Percentiles rank a stretch among this genome's conserved stretches.
Conservation (phyloP, 37 sponge, comb jelly and placozoan species). For the Beroe ovata region DNA sequence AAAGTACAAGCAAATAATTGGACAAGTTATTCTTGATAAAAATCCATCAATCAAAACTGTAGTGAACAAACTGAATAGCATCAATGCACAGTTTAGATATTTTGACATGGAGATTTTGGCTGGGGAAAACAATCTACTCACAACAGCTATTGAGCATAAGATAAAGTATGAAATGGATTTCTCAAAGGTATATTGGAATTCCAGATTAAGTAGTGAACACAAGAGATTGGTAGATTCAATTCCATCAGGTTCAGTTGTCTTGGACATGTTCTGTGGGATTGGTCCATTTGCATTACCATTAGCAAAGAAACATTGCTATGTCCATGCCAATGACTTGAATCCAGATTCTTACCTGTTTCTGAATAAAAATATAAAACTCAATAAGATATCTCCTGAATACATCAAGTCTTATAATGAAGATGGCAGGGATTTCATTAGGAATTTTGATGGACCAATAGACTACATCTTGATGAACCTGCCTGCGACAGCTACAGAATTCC, state of each 20-base stretch:
- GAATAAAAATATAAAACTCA: conserved; percentile 75
- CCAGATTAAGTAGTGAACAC: conserved; percentile 86
- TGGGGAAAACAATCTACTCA: conserved; percentile 74
- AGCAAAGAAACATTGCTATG: conserved; percentile 79
- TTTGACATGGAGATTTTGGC: conserved; percentile 89
- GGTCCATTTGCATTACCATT: conserved; percentile 96
- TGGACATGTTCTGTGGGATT: conserved; percentile 98
- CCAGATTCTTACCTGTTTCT: conserved; percentile 79
- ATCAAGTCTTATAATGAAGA: conserved; percentile 80
- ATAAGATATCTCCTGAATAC: conserved; percentile 68
- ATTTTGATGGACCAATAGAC: conserved; percentile 66
- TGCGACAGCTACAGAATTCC: conserved; percentile 78
- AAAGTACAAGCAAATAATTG: conserved; percentile 88
- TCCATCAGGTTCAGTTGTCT: conserved; percentile 71
- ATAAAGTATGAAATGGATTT: conserved; percentile 89
- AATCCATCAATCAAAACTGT: conserved; percentile 81
- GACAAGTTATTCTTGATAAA: conserved; percentile 88
- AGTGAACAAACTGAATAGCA: conserved; percentile 83
- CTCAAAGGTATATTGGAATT: conserved; percentile 98
- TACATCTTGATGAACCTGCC: conserved; percentile 91
- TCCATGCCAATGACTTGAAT: conserved; percentile 96
- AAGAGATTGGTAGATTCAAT: conserved; percentile 71
- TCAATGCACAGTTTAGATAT: conserved; percentile 81
- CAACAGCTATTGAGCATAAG: conserved; percentile 83
- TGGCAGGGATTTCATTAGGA: conserved; percentile 82